Evolutionary conservation across 2,888 invertebrate species (phyloP).

Genomic region (Limnephilus marmoratus): DNA sequence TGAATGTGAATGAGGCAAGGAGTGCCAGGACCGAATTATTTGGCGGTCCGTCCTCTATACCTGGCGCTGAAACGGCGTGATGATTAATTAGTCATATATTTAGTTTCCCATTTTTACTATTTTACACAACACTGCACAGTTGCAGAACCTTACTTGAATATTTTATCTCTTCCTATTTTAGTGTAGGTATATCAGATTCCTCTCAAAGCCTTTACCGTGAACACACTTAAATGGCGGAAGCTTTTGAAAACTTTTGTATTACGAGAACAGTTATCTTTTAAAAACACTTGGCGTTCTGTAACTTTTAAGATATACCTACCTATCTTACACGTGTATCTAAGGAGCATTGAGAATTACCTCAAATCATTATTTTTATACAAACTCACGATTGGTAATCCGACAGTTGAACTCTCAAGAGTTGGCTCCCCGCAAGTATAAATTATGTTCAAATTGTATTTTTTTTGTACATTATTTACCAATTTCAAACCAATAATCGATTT

Average conservation of each 20-base stretch:
- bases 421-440: too few species aligned
- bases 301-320: not conserved
- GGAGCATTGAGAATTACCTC: not conserved
- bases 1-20: not conserved
- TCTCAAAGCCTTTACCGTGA: not conserved
- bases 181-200: not conserved
- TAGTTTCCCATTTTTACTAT: not conserved
- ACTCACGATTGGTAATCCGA: too few species aligned
- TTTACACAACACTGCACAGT: not conserved
- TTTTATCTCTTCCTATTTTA: not conserved
- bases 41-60: not conserved
- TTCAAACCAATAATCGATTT: too few species aligned
- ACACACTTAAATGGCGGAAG: constrained; percentile 21
- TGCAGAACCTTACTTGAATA: not conserved
- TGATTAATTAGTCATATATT: not conserved
- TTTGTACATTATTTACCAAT: too few species aligned
- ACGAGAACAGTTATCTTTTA: not conserved
- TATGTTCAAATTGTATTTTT: too few species aligned
- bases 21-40: not conserved
- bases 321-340: not conserved
- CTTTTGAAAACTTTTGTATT: constrained; percentile 7
- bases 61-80: not conserved
- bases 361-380: not conserved
- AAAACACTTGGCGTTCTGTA: not conserved
- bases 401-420: too few species aligned